phyloP scores from a whole-genome alignment of 2,797 vertebrate genomes.

The Oryzias dopingdopingensis region DNA sequence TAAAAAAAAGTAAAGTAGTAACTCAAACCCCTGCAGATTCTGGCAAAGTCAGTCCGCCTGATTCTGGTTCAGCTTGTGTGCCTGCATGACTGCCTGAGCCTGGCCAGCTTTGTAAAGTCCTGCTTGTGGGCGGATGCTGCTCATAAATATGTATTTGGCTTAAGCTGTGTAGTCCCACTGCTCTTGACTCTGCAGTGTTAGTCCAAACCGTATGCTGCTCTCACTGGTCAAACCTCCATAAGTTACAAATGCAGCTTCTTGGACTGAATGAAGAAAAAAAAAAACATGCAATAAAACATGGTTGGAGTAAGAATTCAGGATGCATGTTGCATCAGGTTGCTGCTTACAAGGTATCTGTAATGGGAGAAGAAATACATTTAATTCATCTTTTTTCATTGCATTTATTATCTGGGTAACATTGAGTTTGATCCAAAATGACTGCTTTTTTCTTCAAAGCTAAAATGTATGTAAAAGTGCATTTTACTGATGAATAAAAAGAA shows the following conservation, averaged over 20 bases:
- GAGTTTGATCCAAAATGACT: too few species aligned
- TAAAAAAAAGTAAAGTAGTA: conserved; percentile 51
- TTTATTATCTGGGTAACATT: too few species aligned
- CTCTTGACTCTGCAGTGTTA: conserved; percentile 56
- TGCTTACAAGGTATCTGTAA: conserved; percentile 10
- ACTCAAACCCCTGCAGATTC: conserved; percentile 53
- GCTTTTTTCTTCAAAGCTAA: too few species aligned
- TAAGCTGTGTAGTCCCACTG: conserved; percentile 66
- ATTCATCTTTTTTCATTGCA: neutral
- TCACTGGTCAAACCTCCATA: conserved; percentile 62
- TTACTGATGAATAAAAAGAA: too few species aligned
- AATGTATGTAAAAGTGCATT: too few species aligned
- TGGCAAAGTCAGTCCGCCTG: conserved; percentile 63
- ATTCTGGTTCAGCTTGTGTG: conserved; percentile 54
- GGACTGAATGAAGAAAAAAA: conserved; percentile 21
- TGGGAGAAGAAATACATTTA: neutral
- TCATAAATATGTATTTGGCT: conserved; percentile 79
- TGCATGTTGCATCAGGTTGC: conserved; percentile 2
- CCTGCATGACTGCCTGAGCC: conserved; percentile 51
- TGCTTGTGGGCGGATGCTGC: conserved; percentile 66
- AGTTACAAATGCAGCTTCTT: conserved; percentile 49
- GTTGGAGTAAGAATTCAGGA: conserved; percentile 15
- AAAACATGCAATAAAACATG: conserved; percentile 28
- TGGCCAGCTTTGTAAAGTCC: conserved; percentile 71
- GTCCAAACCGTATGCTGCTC: conserved; percentile 65